Evolutionary conservation across 2,113 vertebrate genomes (phyloP), one percentile per base, ranked within the genome.

Genomic region (Phoenicopterus ruber): DNA sequence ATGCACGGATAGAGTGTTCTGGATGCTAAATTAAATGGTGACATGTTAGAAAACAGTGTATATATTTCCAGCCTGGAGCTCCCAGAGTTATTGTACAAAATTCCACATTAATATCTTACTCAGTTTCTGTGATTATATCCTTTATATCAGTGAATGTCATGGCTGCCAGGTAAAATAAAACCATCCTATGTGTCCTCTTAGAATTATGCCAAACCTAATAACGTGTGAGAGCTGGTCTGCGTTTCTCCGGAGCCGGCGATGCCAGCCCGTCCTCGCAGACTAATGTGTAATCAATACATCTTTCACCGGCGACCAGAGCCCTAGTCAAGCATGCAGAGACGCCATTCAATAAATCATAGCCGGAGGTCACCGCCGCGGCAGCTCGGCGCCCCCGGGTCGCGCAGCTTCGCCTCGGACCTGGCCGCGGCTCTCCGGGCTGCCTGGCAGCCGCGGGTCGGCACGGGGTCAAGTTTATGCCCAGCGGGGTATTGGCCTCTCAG

Each of bases 211-310:
- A 96, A 94, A 93, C 86, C 86, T 85, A 96, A 96, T 96, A 96
- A 96, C 0, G 13, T 19, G 86, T 44, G 96, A 96, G 88, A 74
- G 34, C 8, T 47, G 94, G 93, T 82, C 66, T 2, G 20, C 14
- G 8, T 86, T 97, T 50, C 90, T 69, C 52, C 0, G 3, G 93
- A 93, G 91, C 90, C n/a, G 10, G 89, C 1, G 18, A 84, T 95
- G 95, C 90, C 91, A 85, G 93, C 92, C 70, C n/a, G 15, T 78
- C 70, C 90, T 88, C 2, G 16, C 92, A 97, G 96, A 91, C 87
- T 96, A 92, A 96, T 96, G 93, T 89, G 91, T 95, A 93, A 97
- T 98, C 98, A 95, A 97, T 97, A 95, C 58, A 88, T 90, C 94
- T 97, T 96, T 95, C 94, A 82, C 42, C 4, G n/a, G 73, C 29